A percentile compares a stretch with the other conserved stretches of the same genome.
Conservation (phyloP, 1,140 invertebrate genomes). For the Formica exsecta region DNA sequence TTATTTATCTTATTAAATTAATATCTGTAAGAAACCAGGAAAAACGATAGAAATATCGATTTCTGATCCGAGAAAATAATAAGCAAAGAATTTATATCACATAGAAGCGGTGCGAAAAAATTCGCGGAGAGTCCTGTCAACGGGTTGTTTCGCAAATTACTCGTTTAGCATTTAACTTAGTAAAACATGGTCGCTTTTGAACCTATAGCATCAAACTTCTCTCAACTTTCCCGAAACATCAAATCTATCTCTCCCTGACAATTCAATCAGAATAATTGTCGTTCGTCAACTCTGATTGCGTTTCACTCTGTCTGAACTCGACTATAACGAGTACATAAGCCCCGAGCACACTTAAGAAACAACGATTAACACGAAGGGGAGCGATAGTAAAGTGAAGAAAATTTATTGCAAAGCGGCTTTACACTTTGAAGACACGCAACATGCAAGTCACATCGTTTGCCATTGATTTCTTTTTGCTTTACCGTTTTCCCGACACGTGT, state of each 20-base stretch:
- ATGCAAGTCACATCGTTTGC: not conserved
- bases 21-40: not conserved
- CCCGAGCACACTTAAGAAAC: not conserved
- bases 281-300: conserved; percentile 23
- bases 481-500: not conserved
- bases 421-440: not conserved
- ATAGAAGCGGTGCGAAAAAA: not conserved
- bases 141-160: not conserved
- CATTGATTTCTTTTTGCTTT: not conserved
- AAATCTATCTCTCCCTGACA: not conserved
- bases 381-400: not conserved
- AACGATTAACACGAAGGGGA: conserved; percentile 34
- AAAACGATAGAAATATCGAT: not conserved
- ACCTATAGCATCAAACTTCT: conserved; percentile 15
- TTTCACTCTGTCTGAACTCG: not conserved
- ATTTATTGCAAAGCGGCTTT: conserved; percentile 28
- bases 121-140: conserved; percentile 2
- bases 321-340: conserved; percentile 24
- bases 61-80: not conserved
- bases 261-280: conserved; percentile 46
- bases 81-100: not conserved
- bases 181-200: not conserved
- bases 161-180: conserved; percentile 2
- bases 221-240: conserved; percentile 41
- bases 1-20: conserved; percentile 17